Evolutionary conservation across 1,140 invertebrate species (phyloP).

Genomic region (Nymphalis io): DNA sequence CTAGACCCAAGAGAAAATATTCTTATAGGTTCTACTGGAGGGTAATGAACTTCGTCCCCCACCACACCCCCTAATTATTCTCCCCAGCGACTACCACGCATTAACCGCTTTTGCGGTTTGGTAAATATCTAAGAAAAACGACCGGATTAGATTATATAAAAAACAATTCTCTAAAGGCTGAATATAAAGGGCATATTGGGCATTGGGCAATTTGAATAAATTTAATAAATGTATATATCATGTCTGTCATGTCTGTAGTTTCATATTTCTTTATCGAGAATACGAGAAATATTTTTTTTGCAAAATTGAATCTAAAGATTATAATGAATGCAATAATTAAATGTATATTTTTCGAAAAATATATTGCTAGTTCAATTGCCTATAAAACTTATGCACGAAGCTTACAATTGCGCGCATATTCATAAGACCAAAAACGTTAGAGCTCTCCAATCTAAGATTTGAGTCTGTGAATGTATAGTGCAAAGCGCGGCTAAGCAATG

Average conservation of each 20-base stretch:
- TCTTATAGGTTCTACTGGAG: constrained; percentile 23
- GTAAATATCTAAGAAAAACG: constrained; percentile 17
- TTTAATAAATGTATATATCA: background rate
- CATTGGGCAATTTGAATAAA: background rate
- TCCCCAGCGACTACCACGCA: constrained; percentile 38
- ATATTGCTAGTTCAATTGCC: too few relatives aligned
- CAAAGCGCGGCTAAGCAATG: constrained; percentile 30
- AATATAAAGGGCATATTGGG: background rate
- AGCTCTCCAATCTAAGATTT: background rate
- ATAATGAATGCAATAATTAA: too few relatives aligned
- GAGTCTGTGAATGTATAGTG: background rate
- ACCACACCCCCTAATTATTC: constrained; percentile 59
- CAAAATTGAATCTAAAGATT: too few relatives aligned
- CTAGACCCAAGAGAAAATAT: constrained; percentile 15
- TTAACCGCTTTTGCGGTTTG: constrained; percentile 41
- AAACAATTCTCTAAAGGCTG: constrained; percentile 5
- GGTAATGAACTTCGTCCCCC: constrained; percentile 47
- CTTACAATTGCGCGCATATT: too few relatives aligned
- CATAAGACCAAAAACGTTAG: too few relatives aligned
- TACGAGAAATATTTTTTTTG: too few relatives aligned
- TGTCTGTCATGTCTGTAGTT: too few relatives aligned
- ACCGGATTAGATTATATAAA: constrained; percentile 17
- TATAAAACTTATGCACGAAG: too few relatives aligned
- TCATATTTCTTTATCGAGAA: too few relatives aligned
- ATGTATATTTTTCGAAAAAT: too few relatives aligned